These are phyloP conservation scores for Phasia obesa DNA, from an alignment of 2,888 invertebrate species.

Conservation along the genomic window DNA sequence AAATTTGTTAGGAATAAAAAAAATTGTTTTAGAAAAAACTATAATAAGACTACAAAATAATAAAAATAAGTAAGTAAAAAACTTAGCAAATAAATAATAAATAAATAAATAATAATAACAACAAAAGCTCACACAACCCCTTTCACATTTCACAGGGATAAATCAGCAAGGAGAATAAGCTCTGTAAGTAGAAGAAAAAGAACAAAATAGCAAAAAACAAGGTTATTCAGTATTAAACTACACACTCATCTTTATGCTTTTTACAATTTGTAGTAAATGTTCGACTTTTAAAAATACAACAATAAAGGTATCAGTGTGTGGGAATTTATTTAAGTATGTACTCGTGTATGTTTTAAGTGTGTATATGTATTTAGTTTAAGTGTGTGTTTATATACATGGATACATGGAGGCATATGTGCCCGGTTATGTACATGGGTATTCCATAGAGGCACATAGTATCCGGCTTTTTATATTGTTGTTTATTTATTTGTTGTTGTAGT, in stretches of 20 bases:
- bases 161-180: not conserved
- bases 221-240: slow-evolving; percentile 45
- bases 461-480: slow-evolving; percentile 49
- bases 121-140: slow-evolving; percentile 26
- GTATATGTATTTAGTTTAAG: not conserved
- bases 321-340: no score
- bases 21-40: slow-evolving; percentile 1
- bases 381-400: not conserved
- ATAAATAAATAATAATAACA: slow-evolving; percentile 25
- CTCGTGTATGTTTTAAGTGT: not conserved
- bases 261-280: slow-evolving; percentile 40
- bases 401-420: not conserved
- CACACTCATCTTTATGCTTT: slow-evolving; percentile 13
- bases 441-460: slow-evolving; percentile 64
- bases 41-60: slow-evolving; percentile 18
- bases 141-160: not conserved
- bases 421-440: not conserved
- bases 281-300: not conserved
- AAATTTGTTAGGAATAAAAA: not conserved
- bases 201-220: slow-evolving; percentile 46
- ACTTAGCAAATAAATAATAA: slow-evolving; percentile 34
- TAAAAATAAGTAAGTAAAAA: slow-evolving; percentile 41
- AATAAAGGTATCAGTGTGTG: not conserved
- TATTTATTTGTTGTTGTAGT: slow-evolving; percentile 1
- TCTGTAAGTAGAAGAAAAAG: not conserved